Base-by-base conservation (phyloP, 1,140 invertebrate species). In the Bombus difficillimus region DNA sequence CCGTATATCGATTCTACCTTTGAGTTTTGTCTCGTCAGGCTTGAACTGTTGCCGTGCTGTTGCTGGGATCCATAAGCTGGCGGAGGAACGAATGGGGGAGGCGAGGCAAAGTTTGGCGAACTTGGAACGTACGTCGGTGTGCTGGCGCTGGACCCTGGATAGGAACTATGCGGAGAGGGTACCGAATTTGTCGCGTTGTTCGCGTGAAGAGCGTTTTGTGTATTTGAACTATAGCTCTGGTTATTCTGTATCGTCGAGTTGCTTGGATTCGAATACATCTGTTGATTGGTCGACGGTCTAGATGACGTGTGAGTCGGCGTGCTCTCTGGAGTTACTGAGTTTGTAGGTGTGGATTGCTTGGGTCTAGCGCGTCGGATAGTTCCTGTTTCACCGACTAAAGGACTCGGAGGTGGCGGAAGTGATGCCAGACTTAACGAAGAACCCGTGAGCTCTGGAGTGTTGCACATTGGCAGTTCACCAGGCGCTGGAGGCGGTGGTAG, bases 401-500 rank as follows among this genome's bases (percentile, higher is more conserved):
- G 93, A 93, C 95, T 94, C 5, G 96, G 96, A 0, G 97, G 97
- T 25, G 97, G 97, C 2, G 97, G 97, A 5, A 97, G 92, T 8
- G 97, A 97, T 47, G 96, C 96, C 18, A 97, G 89, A 69, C 96
- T 97, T 41, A 97, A 92, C 88, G 96, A 96, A 1, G 97, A 97
- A 3, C 97, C 97, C 28, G 96, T 96, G 0, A 97, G 94, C 86
- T 97, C 96, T 0, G 93, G 91, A 5, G 96, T 96, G 25, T 96
- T 95, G 80, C 96, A 96, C 15, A 95, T 91, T 34, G 96, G 96
- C 13, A 97, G 90, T 72, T 97, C 97, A 15, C 96, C 95, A 0
- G 97, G 97, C 6, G 97, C 97, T 2, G 97, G 98, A 4, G 97
- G 97, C 25, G 97, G 97, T 4, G 97, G 97, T 75, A 98, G 91